Base-by-base conservation (phyloP, 2,113 vertebrate species). In the Cephalopholis sonnerati region DNA sequence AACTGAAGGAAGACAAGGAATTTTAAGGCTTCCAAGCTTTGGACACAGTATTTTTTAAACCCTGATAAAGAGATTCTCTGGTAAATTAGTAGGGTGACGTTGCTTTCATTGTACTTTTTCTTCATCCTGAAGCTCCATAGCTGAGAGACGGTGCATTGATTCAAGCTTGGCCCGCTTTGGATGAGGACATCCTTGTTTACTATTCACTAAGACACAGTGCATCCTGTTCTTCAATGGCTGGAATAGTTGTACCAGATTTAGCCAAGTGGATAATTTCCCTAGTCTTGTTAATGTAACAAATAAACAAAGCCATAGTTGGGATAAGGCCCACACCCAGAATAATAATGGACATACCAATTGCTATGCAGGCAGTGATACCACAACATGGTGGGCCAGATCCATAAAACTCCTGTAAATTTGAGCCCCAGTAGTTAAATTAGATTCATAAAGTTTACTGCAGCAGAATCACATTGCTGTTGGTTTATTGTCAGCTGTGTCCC, bases 361-460 rank as follows among this genome's bases (percentile, higher is more conserved):
- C 58, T 5, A 9, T 22, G 44, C 18, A 54, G 0, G 1, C 24
- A 44, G 55, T 20, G 18, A 61, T 22, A 25, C 36, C 25, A 32
- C 72, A 63, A 22, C 61, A 51, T 7, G 4, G 3, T 18, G 51
- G 13, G 5, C 17, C 20, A 55, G 57, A 50, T 32, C 36, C 20
- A 62, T 59, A 39, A 41, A 74, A 32, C 25, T 50, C 68, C 9
- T 66, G 67, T 65, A 58, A 50, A 64, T 53, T 29, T 64, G 29
- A 80, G 44, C 53, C 46, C n/a, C 0, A 5, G 6, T 3, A 13
- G 25, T 27, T n/a, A 27, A 41, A 70, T 61, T 18, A 11, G 66
- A 66, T 59, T 71, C n/a, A 61, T 53, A 51, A 73, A 25, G 24
- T 79, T 79, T 78, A 59, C 18, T 39, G 24, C 64, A 58, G 51